Evolutionary conservation across 2,888 invertebrate species (phyloP), one percentile per base, ranked within the genome.

Genomic region (Oscheius sp.): DNA sequence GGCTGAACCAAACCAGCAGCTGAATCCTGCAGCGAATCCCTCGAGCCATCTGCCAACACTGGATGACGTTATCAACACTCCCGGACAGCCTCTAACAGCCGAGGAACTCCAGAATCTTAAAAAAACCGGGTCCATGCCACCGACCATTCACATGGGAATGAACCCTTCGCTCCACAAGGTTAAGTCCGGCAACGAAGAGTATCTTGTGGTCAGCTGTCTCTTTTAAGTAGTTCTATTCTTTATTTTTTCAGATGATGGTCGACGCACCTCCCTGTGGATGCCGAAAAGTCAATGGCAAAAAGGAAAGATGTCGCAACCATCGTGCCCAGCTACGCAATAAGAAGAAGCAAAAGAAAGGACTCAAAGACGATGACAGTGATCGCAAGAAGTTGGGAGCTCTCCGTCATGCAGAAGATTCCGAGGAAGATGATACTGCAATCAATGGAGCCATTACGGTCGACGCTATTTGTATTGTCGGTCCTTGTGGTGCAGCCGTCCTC

Each of bases 231-330:
- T 47, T 50, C 41, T 41, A 50, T 9, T 9, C n/a, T 50, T 50
- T 6, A 50, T 2, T 5, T 32, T 56, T 56, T 26, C 28, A 45
- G 45, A 14, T 62, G 4, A 17, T 64, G 54, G 51, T 64, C 22
- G 54, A 64, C 26, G 64, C 64, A 12, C 64, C 64, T 50, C 51
- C 64, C 1, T 64, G 64, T 36, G 64, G 64, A 3, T 64, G 64
- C 44, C 54, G 64, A 12, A 64, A 64, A 24, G 64, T 64, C 20
- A 51, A 33, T 33, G 64, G 51, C 5, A 64, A 64, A 41, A 50
- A 51, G 41, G 62, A 62, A n/a, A 47, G 62, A n/a, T 62, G 62
- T 47, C 62, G 62, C 32, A 17, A 44, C 6, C 62, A 62, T 30
- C 45, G 62, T 14, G 49, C 45, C 8, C 22, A 28, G 12, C 22